Evolutionary conservation across 2,113 vertebrate species (phyloP).

Genomic region (Anolis carolinensis): DNA sequence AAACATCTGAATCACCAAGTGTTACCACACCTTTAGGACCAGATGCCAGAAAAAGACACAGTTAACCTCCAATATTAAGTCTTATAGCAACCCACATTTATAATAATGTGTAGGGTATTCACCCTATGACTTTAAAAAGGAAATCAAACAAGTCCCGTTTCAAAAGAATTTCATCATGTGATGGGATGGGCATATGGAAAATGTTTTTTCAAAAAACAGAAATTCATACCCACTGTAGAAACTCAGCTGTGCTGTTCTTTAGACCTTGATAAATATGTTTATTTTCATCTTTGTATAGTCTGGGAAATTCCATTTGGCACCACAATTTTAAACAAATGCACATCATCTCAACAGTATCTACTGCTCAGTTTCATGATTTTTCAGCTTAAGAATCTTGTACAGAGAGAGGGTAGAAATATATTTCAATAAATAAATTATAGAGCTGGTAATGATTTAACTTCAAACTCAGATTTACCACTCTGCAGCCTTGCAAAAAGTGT

Average conservation of each 20-base stretch:
- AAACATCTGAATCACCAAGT: not conserved
- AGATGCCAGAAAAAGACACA: not conserved
- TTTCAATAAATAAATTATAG: not conserved
- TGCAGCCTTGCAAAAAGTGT: not conserved
- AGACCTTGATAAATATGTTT: not conserved
- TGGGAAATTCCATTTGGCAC: not conserved
- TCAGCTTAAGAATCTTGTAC: not conserved
- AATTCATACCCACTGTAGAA: not conserved
- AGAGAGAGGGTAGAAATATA: no score
- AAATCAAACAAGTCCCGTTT: not conserved
- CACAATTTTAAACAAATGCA: fast-evolving
- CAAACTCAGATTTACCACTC: not conserved
- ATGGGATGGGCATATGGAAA: no score
- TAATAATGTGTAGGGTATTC: not conserved
- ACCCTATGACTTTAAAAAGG: not conserved
- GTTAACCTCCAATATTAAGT: not conserved
- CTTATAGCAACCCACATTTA: not conserved
- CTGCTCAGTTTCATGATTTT: not conserved
- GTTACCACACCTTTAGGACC: not conserved
- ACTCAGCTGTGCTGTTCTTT: not conserved
- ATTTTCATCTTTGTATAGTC: not conserved
- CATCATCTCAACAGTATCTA: not conserved
- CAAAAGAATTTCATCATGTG: no score
- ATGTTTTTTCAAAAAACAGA: no score
- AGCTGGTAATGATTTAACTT: not conserved